phyloP scores from a whole-genome alignment of 92 coral and sea anemone species.

The Heliopora coerulea region DNA sequence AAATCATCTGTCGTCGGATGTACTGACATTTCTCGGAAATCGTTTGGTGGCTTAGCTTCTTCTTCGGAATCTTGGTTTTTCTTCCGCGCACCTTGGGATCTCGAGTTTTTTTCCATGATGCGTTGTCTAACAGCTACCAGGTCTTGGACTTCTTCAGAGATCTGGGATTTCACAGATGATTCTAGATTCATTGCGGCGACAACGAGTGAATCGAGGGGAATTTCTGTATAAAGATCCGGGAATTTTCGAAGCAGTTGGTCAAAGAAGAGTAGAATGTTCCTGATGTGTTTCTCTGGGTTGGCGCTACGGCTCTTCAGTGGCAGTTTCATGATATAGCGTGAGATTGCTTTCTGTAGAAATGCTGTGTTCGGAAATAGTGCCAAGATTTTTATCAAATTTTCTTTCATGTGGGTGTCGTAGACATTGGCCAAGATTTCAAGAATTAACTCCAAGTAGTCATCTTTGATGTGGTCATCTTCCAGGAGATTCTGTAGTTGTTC shows the following conservation, averaged over 20 bases:
- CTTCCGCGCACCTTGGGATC: conserved; percentile 1
- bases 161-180: background rate
- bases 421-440: conserved; percentile 60
- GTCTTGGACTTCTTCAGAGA: conserved; percentile 40
- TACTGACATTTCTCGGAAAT: conserved; percentile 66
- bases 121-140: conserved; percentile 47
- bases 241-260: conserved; percentile 68
- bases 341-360: conserved; percentile 54
- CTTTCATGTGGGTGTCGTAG: conserved; percentile 65
- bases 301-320: conserved; percentile 57
- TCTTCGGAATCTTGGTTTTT: conserved; percentile 28
- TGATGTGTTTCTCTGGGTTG: conserved; percentile 48
- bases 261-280: conserved; percentile 59
- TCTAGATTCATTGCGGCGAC: conserved; percentile 31
- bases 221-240: conserved; percentile 59
- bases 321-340: conserved; percentile 69
- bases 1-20: conserved; percentile 69
- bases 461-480: conserved; percentile 52
- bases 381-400: conserved; percentile 64
- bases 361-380: conserved; percentile 62
- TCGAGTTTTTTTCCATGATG: conserved; percentile 50
- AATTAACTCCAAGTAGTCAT: conserved; percentile 70
- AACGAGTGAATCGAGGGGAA: conserved; percentile 66
- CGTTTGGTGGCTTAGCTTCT: conserved; percentile 74
- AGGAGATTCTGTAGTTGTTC: conserved; percentile 33